Base-by-base conservation (phyloP, 2,113 vertebrate genomes). In the Gopherus evgoodei region DNA sequence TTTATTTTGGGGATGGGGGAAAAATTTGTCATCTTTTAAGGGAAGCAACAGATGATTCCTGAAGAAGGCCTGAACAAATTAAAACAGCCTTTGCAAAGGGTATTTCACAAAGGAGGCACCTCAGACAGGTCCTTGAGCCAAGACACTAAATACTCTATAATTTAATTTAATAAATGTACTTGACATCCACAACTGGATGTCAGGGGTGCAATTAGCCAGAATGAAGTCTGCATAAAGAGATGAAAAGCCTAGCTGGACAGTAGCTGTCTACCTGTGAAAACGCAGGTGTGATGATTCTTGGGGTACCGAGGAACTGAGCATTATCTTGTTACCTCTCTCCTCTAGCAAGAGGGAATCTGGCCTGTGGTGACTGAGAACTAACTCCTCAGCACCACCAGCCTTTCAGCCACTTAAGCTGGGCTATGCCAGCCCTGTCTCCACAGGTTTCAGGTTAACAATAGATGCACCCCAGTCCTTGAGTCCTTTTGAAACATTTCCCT, bases 131-230 rank as follows among this genome's bases (percentile, higher is more conserved):
- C 17, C 16, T 21, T 69, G 35, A 69, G 35, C 31, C 35, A 72
- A 72, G 35, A 9, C 8, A 72, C 35, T 72, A n/a, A 72, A 72
- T 72, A 72, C 91, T 91, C 92, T 92, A 88, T 89, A 96, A 82
- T 93, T 91, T 95, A 85, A 22, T 96, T 95, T 97, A 96, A 94
- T 84, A 95, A 96, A 96, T 80, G 65, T 92, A 90, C 93, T 95
- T 96, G 95, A 59, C 91, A 90, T 96, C 95, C 96, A 91, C 92
- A 97, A 96, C 95, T 83, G 94, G 94, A 96, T 91, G 95, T 95
- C 95, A 94, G 95, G 95, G 93, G 95, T 96, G 96, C 94, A 95
- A 93, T 97, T 95, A 97, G 96, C 97, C 96, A 97, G 93, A 96
- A 96, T 97, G 90, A 95, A 96, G 97, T 92, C 96, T 96, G 92